Evolutionary conservation across 2,888 invertebrate species (phyloP), one percentile per base, ranked within the genome.

Genomic region (Norana najaformis): DNA sequence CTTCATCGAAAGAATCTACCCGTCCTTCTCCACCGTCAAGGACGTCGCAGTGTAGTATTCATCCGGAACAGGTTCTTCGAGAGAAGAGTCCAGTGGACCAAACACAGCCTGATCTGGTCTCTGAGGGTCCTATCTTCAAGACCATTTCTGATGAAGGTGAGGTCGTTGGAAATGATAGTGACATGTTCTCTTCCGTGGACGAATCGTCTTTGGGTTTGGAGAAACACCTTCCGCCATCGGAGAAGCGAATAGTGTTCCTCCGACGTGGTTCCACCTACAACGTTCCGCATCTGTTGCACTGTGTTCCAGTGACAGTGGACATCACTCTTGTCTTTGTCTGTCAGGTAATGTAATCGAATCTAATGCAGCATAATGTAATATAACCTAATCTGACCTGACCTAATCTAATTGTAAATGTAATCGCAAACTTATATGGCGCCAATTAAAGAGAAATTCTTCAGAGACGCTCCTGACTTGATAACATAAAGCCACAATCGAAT

Each of bases 181-280:
- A 69, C 69, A n/a, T n/a, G n/a, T 8, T n/a, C 69, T 69, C 69
- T n/a, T 69, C 69, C 13, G 11, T 11, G 30, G 69, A n/a, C n/a
- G 69, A 69, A 4, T 69, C 69, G 13, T 69, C 69, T 1, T n/a
- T 69, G 30, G 69, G 69, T 69, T 69, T 69, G 69, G 4, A 30
- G 23, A 35, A 35, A n/a, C 0, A 36, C 35, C 85, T 36, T 85
- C 85, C 16, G 14, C 6, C 85, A 35, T 85, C 35, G 20, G 85
- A 85, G 36, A 85, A 85, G 36, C 85, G 85, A 36, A 18, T 85
- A 16, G 85, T 85, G 36, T 85, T 85, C 36, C 85, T 85, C 37
- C 85, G 85, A 36, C 85, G 85, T 23, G 85, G 85, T 36, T 23
- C 85, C 23, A 23, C 37, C 0, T 11, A 35, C 37, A 35, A 85